These are phyloP conservation scores for Campoplex capitator DNA, from an alignment of 2,888 invertebrate genomes.

Conservation along the genomic window DNA sequence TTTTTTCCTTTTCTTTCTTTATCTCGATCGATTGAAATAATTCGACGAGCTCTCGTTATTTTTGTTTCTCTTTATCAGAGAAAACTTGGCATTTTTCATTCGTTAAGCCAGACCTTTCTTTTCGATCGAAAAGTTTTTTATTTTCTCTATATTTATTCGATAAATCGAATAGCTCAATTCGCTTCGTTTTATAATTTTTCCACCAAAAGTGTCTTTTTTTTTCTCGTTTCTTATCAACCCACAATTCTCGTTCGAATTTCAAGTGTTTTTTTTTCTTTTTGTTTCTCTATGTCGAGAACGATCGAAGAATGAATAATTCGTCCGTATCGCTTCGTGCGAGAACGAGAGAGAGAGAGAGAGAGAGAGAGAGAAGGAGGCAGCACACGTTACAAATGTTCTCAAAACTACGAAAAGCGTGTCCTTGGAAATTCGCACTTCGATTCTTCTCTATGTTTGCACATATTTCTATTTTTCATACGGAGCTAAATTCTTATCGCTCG, in stretches of 20 bases:
- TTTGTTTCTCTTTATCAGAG: background rate
- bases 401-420: background rate
- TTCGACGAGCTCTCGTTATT: no score
- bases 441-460: background rate
- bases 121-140: no score
- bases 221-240: background rate
- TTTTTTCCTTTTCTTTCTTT: no score
- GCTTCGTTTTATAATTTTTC: no score
- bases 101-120: no score
- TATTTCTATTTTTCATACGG: background rate
- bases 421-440: background rate
- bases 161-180: background rate
- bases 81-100: background rate
- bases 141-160: background rate
- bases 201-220: no score
- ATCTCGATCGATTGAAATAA: no score
- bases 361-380: background rate
- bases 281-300: background rate
- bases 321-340: background rate
- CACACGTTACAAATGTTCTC: background rate
- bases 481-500: conserved; percentile 37
- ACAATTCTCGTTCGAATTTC: background rate
- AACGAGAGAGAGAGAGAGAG: no score
- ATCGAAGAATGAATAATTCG: background rate
- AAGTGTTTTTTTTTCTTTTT: no score